A percentile compares a stretch with the other conserved stretches of the same genome.
phyloP scores from a whole-genome alignment of 1,140 invertebrate species.

The Venustaconcha ellipsiformis region DNA sequence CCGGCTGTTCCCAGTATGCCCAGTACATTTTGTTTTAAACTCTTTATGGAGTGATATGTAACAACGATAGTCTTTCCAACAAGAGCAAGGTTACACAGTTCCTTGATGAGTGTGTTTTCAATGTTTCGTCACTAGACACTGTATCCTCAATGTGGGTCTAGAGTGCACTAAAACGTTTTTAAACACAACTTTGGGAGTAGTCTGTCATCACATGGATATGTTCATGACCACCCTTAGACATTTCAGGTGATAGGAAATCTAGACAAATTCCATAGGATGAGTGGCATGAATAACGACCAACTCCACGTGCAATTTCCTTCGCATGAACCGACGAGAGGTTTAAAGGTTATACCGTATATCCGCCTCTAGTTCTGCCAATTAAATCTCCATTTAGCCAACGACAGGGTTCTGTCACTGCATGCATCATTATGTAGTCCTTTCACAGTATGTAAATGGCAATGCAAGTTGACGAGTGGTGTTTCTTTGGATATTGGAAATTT shows the following conservation, averaged over 20 bases:
- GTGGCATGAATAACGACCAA: neutral
- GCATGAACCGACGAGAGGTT: neutral
- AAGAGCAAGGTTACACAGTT: neutral
- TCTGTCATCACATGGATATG: conserved; percentile 5
- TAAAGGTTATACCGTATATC: neutral
- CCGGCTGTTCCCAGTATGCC: neutral
- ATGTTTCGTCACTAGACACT: conserved; percentile 7
- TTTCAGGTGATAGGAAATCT: neutral
- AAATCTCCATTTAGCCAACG: neutral
- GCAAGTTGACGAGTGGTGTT: too few species aligned
- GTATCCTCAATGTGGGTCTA: neutral
- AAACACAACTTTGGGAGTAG: conserved; percentile 7
- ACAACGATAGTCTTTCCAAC: neutral
- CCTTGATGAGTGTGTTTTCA: neutral
- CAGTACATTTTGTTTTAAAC: neutral
- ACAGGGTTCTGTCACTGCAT: neutral
- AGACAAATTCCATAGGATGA: neutral
- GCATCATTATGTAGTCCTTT: too few species aligned
- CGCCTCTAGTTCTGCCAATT: neutral
- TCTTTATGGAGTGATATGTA: conserved; percentile 1
- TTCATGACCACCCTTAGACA: neutral
- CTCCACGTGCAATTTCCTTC: neutral
- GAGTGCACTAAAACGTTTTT: conserved; percentile 8
- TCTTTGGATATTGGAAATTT: too few species aligned
- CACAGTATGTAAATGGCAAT: too few species aligned